Evolutionary conservation across 2,797 vertebrate species (phyloP), one percentile per base, ranked within the genome.

Genomic region (Hafferia zeledoni): DNA sequence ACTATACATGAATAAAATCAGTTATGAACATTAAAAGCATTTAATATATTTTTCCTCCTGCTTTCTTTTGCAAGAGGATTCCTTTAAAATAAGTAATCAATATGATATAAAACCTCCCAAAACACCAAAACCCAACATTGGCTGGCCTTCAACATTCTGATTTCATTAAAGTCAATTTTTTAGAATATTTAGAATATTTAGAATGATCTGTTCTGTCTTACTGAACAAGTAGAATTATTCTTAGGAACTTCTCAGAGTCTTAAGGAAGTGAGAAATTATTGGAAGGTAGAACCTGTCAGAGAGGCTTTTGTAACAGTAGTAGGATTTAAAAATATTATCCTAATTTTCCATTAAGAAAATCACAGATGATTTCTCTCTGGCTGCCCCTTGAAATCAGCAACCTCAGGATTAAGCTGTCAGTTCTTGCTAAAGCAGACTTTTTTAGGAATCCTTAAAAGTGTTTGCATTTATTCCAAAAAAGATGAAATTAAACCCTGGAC

Each of bases 281-380:
- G 50, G 19, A 83, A 85, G 11, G 9, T 19, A 71, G 41, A 87
- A 78, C 9, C 68, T 91, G 89, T 80, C 87, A 91, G 37, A 89
- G 13, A 31, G 9, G 20, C 56, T 95, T 93, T 87, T 10, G 17
- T 80, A 63, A 8, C 13, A 76, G 35, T 28, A 71, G 12, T n/a
- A 85, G 15, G 33, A 20, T 95, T 93, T 63, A 64, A 87, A 76
- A 93, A 63, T 92, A 74, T 46, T 24, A 89, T 85, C 44, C 27
- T 56, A 47, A 70, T 85, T 92, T 95, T 89, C 55, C 33, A n/a
- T 77, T 67, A 70, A 87, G 57, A 94, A 91, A 65, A 76, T 82
- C 53, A 56, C 47, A 87, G 27, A 46, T 67, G 3, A 71, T 89
- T 78, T 87, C 13, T 76, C 43, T 74, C 37, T 68, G 44, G 18